Evolutionary conservation across 2,888 invertebrate species (phyloP).

Genomic region (Altica lythri): DNA sequence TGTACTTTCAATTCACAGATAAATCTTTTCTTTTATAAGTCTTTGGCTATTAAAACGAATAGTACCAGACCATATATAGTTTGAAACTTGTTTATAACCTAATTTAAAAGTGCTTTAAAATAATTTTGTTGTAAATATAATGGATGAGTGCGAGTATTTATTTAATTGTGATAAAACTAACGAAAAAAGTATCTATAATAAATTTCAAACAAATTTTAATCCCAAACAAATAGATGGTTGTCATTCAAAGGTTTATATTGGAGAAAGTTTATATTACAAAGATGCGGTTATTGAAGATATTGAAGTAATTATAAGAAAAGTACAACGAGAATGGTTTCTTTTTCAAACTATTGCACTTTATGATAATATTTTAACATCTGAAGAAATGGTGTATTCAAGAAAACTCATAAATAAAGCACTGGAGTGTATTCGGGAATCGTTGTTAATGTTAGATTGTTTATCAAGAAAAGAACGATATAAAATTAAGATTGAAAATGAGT

Average conservation of each 20-base stretch:
- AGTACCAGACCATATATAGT: too few species aligned
- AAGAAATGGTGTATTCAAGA: conserved; percentile 37
- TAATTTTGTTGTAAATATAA: not conserved
- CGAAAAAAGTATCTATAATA: conserved; percentile 10
- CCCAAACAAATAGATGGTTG: conserved; percentile 4
- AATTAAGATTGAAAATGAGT: conserved; percentile 27
- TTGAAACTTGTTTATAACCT: too few species aligned
- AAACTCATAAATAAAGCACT: conserved; percentile 43
- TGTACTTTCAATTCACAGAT: too few species aligned
- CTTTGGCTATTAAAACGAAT: too few species aligned
- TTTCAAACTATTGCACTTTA: conserved; percentile 46
- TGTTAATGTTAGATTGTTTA: conserved; percentile 32
- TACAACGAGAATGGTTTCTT: conserved; percentile 45
- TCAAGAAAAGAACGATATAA: conserved; percentile 31
- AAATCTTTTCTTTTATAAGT: too few species aligned
- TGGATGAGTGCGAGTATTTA: conserved; percentile 17
- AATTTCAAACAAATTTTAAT: conserved; percentile 27
- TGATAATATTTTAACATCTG: conserved; percentile 33
- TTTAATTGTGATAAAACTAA: conserved; percentile 28
- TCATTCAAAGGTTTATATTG: conserved; percentile 25
- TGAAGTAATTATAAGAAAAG: conserved; percentile 32
- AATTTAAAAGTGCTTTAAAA: not conserved
- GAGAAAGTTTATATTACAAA: conserved; percentile 33
- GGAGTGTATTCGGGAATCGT: conserved; percentile 35
- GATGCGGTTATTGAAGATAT: conserved; percentile 42